Evolutionary conservation across 2,888 invertebrate species (phyloP).

Genomic region (Pterostichus madidus): DNA sequence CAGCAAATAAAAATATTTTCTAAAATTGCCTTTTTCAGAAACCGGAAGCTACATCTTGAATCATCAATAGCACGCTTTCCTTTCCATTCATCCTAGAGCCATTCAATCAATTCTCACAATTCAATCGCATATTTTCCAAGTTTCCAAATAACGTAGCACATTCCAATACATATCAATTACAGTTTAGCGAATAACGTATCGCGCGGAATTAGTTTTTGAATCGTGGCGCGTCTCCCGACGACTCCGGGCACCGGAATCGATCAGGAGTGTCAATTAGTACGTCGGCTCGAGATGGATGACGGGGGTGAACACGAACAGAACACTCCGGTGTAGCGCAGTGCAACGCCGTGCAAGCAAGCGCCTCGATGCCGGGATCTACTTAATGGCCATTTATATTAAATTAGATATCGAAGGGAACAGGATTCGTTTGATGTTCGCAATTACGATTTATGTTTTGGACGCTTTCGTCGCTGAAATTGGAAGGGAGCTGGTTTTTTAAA

Average conservation of each 20-base stretch:
- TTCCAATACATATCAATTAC: constrained; percentile 57
- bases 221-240: background rate
- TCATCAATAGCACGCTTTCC: constrained; percentile 30
- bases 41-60: background rate
- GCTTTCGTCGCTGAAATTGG: background rate
- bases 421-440: constrained; percentile 48
- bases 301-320: constrained; percentile 16
- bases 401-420: constrained; percentile 51
- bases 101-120: constrained; percentile 39
- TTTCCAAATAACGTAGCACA: constrained; percentile 29
- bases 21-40: constrained; percentile 23
- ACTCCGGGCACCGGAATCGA: constrained; percentile 22
- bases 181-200: constrained; percentile 52
- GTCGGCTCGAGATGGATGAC: constrained; percentile 37
- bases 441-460: constrained; percentile 54
- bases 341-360: background rate
- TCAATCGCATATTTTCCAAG: constrained; percentile 41
- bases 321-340: background rate
- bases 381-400: constrained; percentile 57
- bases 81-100: background rate
- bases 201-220: constrained; percentile 50
- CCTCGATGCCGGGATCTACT: constrained; percentile 24
- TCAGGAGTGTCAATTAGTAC: constrained; percentile 56
- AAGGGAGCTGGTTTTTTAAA: constrained; percentile 26
- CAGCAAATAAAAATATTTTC: constrained; percentile 27